A percentile compares a stretch with the other conserved stretches of the same genome.
Conservation (phyloP, 2,888 invertebrate species). For the Eumerus sabulonum region DNA sequence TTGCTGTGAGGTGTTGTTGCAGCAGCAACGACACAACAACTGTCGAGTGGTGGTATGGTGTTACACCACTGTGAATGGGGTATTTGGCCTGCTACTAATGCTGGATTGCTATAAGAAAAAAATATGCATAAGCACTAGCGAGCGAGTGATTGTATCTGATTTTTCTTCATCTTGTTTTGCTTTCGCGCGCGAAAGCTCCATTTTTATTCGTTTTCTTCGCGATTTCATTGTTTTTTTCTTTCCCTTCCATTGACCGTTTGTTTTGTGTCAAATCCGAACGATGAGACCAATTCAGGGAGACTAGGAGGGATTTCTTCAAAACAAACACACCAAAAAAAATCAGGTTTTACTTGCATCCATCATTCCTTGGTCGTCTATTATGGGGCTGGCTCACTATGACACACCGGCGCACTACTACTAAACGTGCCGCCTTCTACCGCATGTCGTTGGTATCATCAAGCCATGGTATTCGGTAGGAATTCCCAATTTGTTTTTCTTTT, state of each 20-base stretch:
- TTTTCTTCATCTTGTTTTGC: not conserved
- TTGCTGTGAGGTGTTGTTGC: constrained; percentile 11
- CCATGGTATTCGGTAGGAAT: not conserved
- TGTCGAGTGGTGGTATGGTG: too few species aligned
- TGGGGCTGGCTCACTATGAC: not conserved
- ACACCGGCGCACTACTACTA: constrained; percentile 1
- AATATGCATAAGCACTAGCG: constrained; percentile 33
- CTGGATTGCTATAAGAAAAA: constrained; percentile 21
- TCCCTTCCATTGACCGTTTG: too few species aligned
- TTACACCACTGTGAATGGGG: constrained; percentile 27
- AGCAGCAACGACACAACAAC: constrained; percentile 1
- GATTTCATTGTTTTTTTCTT: constrained; percentile 4
- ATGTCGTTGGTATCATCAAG: constrained; percentile 5
- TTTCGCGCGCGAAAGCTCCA: constrained; percentile 48
- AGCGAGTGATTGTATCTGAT: not conserved
- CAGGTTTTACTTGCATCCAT: constrained; percentile 49
- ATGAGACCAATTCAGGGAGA: constrained; percentile 25
- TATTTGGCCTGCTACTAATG: constrained; percentile 16
- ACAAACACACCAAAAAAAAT: constrained; percentile 24
- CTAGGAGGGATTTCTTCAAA: constrained; percentile 1
- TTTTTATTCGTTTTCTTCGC: constrained; percentile 35
- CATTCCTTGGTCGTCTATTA: constrained; percentile 4
- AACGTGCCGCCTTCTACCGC: constrained; percentile 4
- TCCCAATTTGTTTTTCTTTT: not conserved
- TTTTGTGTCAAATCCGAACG: constrained; percentile 20